These are phyloP conservation scores for Poeciliopsis retropinna DNA, from an alignment of 2,113 vertebrate species.

Conservation along the genomic window DNA sequence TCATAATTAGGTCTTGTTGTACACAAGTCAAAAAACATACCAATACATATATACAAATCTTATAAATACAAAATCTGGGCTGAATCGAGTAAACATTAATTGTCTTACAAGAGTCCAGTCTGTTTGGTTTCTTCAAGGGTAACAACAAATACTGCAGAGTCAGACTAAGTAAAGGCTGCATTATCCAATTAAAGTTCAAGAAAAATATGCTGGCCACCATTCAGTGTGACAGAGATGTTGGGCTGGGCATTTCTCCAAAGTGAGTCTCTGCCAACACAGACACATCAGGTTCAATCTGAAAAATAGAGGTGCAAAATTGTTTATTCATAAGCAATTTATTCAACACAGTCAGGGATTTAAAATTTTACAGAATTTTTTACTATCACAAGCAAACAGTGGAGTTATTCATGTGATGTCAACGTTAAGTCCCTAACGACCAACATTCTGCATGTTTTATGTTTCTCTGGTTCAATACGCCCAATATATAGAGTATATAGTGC, in stretches of 20 bases:
- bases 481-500: no score
- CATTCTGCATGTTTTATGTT: background rate
- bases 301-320: slow-evolving; percentile 6
- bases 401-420: background rate
- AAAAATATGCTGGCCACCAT: slow-evolving; percentile 13
- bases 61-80: background rate
- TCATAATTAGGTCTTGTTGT: no score
- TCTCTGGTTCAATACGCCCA: background rate
- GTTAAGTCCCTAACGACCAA: background rate
- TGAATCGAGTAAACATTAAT: slow-evolving; percentile 15
- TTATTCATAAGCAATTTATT: slow-evolving; percentile 8
- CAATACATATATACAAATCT: slow-evolving; percentile 34
- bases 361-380: background rate
- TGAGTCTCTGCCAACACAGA: slow-evolving; percentile 70
- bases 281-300: slow-evolving; percentile 73
- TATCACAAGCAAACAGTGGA: background rate
- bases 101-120: background rate
- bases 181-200: slow-evolving; percentile 6
- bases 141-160: slow-evolving; percentile 25
- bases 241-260: slow-evolving; percentile 80
- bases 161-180: slow-evolving; percentile 8
- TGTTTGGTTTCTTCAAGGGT: slow-evolving; percentile 32
- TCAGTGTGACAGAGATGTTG: slow-evolving; percentile 78
- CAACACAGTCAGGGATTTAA: background rate
- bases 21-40: background rate